Percentiles rank a stretch among this genome's conserved stretches.
Evolutionary conservation across 2,797 vertebrate genomes (phyloP).

Genomic region (Lerista edwardsae): DNA sequence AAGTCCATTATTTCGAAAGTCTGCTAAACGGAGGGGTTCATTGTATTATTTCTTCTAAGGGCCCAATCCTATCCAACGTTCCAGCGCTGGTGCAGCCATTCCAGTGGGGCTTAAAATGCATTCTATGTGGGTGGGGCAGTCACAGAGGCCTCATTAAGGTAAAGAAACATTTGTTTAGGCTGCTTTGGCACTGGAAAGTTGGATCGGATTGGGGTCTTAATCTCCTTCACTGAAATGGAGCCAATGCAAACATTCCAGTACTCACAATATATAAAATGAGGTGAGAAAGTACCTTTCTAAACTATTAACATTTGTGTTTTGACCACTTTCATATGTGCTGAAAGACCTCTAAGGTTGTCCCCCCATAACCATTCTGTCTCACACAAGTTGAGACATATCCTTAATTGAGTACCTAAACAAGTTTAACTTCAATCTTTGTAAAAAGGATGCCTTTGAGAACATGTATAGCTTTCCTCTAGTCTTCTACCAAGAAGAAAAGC

Average conservation of each 20-base stretch:
- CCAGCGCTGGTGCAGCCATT: too few relatives aligned
- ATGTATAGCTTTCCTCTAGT: neutral
- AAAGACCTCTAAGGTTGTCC: neutral
- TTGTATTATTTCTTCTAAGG: neutral
- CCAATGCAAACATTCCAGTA: neutral
- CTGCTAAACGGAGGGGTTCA: too few relatives aligned
- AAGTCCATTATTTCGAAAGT: too few relatives aligned
- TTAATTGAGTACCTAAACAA: neutral
- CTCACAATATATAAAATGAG: neutral
- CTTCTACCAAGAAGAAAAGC: neutral
- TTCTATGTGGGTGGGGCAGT: too few relatives aligned
- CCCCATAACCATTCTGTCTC: neutral
- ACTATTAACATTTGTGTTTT: neutral
- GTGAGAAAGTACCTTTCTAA: neutral
- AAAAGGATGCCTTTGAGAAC: neutral
- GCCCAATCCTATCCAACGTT: too few relatives aligned
- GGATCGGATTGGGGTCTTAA: too few relatives aligned
- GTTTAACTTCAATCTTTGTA: neutral
- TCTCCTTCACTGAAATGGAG: neutral
- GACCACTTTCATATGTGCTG: too few relatives aligned
- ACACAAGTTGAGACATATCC: neutral
- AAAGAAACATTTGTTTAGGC: too few relatives aligned
- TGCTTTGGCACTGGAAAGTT: too few relatives aligned
- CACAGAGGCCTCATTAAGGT: too few relatives aligned
- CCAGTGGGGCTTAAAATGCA: too few relatives aligned